These are phyloP conservation scores for Platyscapa corneri DNA, from an alignment of 1,140 invertebrate genomes.

Conservation along the genomic window DNA sequence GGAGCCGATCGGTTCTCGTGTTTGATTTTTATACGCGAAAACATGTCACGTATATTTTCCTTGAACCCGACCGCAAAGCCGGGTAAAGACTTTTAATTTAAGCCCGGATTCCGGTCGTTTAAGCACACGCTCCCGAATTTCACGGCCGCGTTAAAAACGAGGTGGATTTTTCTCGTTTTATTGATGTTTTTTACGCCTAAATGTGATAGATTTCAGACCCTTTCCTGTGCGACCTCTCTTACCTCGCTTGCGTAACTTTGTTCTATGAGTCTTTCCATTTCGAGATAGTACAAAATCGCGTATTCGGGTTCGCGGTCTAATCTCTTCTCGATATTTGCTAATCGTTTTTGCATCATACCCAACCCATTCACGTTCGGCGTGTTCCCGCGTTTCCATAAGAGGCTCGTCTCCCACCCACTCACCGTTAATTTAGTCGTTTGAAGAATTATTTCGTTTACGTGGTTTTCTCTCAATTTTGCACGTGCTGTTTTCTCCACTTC, in stretches of 20 bases:
- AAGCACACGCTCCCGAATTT: not conserved
- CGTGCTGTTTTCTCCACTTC: no score
- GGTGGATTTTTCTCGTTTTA: not conserved
- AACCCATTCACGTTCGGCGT: not conserved
- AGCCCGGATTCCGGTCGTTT: slow-evolving; percentile 20
- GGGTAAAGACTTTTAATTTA: not conserved
- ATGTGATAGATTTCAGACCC: not conserved
- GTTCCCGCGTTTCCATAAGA: not conserved
- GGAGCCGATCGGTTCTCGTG: not conserved
- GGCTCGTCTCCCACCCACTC: not conserved
- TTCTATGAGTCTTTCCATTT: not conserved
- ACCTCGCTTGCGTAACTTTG: not conserved
- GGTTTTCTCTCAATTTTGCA: no score
- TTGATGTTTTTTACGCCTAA: slow-evolving; percentile 14
- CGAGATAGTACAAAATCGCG: not conserved
- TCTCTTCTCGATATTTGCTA: not conserved
- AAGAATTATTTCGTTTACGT: no score
- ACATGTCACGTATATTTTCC: slow-evolving; percentile 33
- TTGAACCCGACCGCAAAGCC: slow-evolving; percentile 2
- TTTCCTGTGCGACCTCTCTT: no score
- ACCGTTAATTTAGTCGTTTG: no score
- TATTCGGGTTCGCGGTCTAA: not conserved
- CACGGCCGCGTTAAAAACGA: slow-evolving; percentile 24
- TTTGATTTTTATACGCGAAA: not conserved
- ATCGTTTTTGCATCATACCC: not conserved